Evolutionary conservation across 2,113 vertebrate genomes (phyloP).

Genomic region (Pseudopodoces humilis): DNA sequence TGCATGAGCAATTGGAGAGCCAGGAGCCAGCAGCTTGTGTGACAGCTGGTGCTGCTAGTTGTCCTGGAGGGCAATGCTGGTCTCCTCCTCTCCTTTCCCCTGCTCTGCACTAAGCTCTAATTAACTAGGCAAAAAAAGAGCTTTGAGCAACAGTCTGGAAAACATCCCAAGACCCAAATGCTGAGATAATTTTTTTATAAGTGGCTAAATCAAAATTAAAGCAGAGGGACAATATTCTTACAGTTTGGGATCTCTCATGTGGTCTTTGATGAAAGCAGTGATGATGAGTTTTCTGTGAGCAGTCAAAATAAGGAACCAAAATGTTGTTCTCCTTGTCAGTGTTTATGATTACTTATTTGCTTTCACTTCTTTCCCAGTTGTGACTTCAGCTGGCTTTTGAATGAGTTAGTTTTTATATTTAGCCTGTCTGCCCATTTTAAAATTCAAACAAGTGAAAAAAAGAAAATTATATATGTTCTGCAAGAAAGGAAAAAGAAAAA

Average conservation of each 20-base stretch:
- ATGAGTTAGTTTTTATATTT: neutral
- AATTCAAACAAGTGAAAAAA: neutral
- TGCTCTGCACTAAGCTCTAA: neutral
- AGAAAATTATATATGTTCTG: neutral
- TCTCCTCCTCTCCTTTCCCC: neutral
- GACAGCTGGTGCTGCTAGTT: constrained; percentile 45
- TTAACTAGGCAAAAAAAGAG: constrained; percentile 3
- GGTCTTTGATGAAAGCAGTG: neutral
- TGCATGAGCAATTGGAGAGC: neutral
- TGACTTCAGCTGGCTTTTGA: neutral
- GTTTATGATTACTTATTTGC: neutral
- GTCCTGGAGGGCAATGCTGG: constrained; percentile 18
- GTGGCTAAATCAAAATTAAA: constrained; percentile 36
- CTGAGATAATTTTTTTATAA: constrained; percentile 24
- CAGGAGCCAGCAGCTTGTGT: constrained; percentile 50
- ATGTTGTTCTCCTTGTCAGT: neutral
- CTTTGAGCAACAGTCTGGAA: constrained; percentile 13
- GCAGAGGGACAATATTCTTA: neutral
- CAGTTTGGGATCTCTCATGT: neutral
- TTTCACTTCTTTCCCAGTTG: neutral
- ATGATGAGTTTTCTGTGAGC: neutral
- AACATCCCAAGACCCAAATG: constrained; percentile 8
- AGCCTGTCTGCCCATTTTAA: neutral
- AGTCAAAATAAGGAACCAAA: neutral
- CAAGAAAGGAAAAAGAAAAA: neutral